Evolutionary conservation across 2,888 invertebrate species (phyloP), one percentile per base, ranked within the genome.

Genomic region (Cosmopolites sordidus): DNA sequence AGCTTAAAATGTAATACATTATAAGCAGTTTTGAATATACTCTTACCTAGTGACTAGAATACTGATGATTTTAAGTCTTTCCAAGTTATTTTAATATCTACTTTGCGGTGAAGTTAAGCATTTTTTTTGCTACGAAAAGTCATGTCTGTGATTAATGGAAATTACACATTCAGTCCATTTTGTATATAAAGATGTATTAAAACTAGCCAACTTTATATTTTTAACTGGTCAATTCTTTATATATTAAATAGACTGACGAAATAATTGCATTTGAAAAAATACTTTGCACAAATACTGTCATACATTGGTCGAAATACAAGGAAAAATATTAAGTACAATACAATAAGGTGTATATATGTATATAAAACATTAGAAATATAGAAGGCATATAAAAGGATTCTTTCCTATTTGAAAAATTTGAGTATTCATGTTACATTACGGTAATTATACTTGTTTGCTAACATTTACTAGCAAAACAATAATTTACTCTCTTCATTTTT

Each of bases 61-160:
- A 69, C 69, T 69, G 69, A 69, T 64, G 62, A 64, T 64, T 66
- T 66, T 66, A 69, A 69, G 69, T 69, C 69, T 69, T 68, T 63
- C 59, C 54, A 60, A 63, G 52, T 62, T 54, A 22, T 22, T 22
- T 60, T 54, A 50, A 62, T 61, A 64, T 60, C 64, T 61, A 63
- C 60, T 59, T 61, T 59, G 58, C 59, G 57, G 59, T 58, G 62
- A 55, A 56, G 14, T 40, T 16, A 48, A 48, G 43, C 42, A 37
- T 43, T 43, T 33, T 37, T 33, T 5, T 33, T 5, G 33, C 12
- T 6, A 9, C 27, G 27, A 33, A 33, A 33, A 33, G 4, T 12
- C 33, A 11, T 12, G 4, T 5, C 11, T 33, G 33, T 11, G 33
- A 33, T 33, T 12, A 12, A 33, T 33, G 12, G 33, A 33, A 12